Conservation (phyloP, 2,888 invertebrate genomes). For the Nezara viridula region DNA sequence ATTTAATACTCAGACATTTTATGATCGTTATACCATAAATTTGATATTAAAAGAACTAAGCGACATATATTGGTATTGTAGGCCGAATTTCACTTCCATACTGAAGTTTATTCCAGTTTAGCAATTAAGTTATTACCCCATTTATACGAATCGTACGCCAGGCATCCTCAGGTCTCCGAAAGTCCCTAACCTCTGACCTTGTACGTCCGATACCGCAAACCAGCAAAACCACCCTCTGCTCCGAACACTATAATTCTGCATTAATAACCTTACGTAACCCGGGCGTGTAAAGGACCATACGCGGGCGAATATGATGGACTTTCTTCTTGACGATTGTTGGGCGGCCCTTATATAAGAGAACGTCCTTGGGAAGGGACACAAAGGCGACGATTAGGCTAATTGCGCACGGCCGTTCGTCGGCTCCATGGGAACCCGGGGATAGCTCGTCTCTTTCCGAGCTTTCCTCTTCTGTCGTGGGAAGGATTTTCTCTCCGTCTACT, state of each 20-base stretch:
- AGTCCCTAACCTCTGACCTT: neutral
- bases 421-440: neutral
- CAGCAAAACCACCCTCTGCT: neutral
- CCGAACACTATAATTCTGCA: neutral
- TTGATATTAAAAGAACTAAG: too few relatives aligned
- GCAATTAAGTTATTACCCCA: too few relatives aligned
- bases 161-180: too few relatives aligned
- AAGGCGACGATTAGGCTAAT: conserved; percentile 26
- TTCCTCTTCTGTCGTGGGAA: conserved; percentile 29
- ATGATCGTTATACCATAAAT: too few relatives aligned
- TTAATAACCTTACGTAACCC: neutral
- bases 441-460: neutral
- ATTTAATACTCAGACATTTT: too few relatives aligned
- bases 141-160: too few relatives aligned
- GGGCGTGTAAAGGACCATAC: neutral
- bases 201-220: neutral
- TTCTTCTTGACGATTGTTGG: neutral
- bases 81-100: too few relatives aligned
- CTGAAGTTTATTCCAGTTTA: too few relatives aligned
- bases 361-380: neutral
- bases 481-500: neutral
- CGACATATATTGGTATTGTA: too few relatives aligned
- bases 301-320: neutral
- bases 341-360: neutral
- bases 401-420: neutral